These are phyloP conservation scores for Lumbricus terrestris DNA, from an alignment of 2,888 invertebrate species.

Conservation along the genomic window DNA sequence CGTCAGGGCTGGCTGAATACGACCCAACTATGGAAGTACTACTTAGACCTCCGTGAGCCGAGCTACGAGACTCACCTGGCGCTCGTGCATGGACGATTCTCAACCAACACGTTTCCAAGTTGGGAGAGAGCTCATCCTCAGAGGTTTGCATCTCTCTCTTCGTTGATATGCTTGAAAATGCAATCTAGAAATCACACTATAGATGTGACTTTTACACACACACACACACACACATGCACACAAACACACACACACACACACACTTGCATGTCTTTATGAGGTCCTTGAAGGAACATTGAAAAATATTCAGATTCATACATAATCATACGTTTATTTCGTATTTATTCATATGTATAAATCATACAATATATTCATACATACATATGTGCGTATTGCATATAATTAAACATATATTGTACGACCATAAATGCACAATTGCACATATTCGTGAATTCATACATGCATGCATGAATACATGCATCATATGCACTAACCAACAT, in stretches of 20 bases:
- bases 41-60: constrained; percentile 65
- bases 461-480: neutral
- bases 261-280: neutral
- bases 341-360: too few relatives aligned
- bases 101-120: constrained; percentile 98
- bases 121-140: constrained; percentile 99
- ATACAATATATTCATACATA: too few relatives aligned
- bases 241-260: too few relatives aligned
- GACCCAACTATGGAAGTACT: constrained; percentile 84
- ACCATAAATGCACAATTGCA: too few relatives aligned
- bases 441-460: too few relatives aligned
- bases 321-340: too few relatives aligned
- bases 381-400: too few relatives aligned
- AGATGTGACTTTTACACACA: neutral
- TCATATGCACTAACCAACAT: neutral
- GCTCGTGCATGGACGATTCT: constrained; percentile 95
- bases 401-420: too few relatives aligned
- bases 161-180: neutral
- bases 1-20: constrained; percentile 84
- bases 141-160: constrained; percentile 67
- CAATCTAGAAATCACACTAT: neutral
- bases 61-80: constrained; percentile 89
- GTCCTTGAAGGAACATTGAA: neutral
- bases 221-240: too few relatives aligned
- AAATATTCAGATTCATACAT: neutral